Percentiles rank a stretch among this genome's conserved stretches.
Evolutionary conservation across 30 jellyfish, hydroid and myxozoan species (phyloP).

Genomic region (Morbakka virulenta): DNA sequence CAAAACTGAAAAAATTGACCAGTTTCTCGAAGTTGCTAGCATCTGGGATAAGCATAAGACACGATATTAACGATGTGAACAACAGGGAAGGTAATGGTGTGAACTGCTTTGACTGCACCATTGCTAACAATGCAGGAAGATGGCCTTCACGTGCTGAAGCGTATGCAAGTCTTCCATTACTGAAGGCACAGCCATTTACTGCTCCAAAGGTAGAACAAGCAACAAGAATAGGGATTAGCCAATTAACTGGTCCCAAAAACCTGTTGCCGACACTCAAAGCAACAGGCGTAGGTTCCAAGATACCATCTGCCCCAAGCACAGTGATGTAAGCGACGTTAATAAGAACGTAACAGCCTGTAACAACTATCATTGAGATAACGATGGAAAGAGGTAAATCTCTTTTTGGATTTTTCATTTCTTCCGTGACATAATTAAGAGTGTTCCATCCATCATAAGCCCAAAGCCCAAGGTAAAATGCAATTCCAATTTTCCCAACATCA

Average conservation of each 20-base stretch:
- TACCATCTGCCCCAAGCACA: constrained; percentile 73
- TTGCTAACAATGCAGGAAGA: constrained; percentile 72
- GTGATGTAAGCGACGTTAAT: constrained; percentile 81
- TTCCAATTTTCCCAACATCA: constrained; percentile 72
- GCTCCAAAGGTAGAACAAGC: constrained; percentile 95
- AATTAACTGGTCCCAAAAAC: constrained; percentile 75
- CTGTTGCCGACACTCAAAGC: constrained; percentile 88
- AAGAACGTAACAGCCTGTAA: constrained; percentile 84
- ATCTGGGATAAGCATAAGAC: constrained; percentile 83
- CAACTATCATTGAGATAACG: constrained; percentile 74
- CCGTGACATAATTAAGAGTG: constrained; percentile 87
- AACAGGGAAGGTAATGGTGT: constrained; percentile 91
- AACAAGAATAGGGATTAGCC: constrained; percentile 86
- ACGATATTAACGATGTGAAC: constrained; percentile 78
- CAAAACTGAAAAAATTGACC: constrained; percentile 84
- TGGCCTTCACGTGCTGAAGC: constrained; percentile 98
- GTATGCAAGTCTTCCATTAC: constrained; percentile 91
- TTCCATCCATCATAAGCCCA: constrained; percentile 99
- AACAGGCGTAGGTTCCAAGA: constrained; percentile 73
- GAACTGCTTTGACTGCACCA: constrained; percentile 65
- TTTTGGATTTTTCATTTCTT: constrained; percentile 92
- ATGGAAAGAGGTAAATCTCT: constrained; percentile 88
- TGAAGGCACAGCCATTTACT: constrained; percentile 82
- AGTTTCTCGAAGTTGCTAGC: constrained; percentile 66
- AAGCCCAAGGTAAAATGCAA: constrained; percentile 80